Percentiles rank a stretch among this genome's conserved stretches.
Conservation (phyloP, 2,888 invertebrate species). For the Dicyrtomina minuta region DNA sequence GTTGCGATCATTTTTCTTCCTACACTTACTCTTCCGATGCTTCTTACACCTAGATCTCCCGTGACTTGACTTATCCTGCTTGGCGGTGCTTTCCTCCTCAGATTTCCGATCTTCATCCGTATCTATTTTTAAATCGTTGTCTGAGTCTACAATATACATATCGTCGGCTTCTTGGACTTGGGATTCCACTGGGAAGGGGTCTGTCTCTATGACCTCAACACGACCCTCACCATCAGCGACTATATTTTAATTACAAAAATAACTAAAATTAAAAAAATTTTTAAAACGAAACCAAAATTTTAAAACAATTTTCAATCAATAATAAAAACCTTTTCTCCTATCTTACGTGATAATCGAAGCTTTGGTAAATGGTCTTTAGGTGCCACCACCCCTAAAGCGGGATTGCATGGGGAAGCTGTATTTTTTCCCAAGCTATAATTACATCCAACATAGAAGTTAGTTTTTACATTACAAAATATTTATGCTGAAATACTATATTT, state of each 20-base stretch:
- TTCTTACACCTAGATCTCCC: conserved; percentile 1
- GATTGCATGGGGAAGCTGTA: too few species aligned
- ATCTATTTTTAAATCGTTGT: conserved; percentile 33
- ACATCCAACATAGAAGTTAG: too few species aligned
- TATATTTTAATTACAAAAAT: too few species aligned
- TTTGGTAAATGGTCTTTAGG: conserved; percentile 25
- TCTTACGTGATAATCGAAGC: conserved; percentile 25
- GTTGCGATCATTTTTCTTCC: conserved; percentile 19
- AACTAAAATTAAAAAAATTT: too few species aligned
- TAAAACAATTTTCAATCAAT: background rate
- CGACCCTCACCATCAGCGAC: conserved; percentile 13
- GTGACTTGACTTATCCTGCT: background rate
- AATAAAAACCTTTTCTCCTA: background rate
- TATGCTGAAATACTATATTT: too few species aligned
- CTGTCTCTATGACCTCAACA: conserved; percentile 10
- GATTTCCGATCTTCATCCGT: conserved; percentile 25
- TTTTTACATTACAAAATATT: too few species aligned
- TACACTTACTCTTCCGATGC: conserved; percentile 12
- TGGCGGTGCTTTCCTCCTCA: background rate
- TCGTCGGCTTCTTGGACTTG: background rate
- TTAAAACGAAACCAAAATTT: too few species aligned
- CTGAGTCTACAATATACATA: conserved; percentile 27
- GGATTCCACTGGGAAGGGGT: too few species aligned
- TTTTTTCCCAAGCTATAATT: background rate
- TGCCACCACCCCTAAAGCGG: background rate